Evolutionary conservation across 1,140 invertebrate species (phyloP).

Genomic region (Sweltsa coloradensis): DNA sequence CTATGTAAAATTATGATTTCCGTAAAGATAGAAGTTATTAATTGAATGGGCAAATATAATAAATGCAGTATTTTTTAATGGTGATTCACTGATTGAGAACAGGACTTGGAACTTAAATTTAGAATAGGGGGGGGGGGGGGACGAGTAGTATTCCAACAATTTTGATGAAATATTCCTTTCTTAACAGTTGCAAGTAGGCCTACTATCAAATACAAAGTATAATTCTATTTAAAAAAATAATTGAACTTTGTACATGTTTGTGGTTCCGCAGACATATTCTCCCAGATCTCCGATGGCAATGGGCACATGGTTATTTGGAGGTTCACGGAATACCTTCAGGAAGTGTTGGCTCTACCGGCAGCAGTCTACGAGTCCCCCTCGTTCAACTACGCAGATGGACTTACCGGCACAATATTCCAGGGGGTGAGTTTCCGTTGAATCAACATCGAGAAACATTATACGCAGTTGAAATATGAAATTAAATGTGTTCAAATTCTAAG

Average conservation of each 20-base stretch:
- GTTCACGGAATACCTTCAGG: slow-evolving; percentile 85
- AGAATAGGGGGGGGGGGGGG: neutral
- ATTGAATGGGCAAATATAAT: no score
- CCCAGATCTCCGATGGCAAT: slow-evolving; percentile 90
- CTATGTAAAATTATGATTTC: no score
- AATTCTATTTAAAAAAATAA: neutral
- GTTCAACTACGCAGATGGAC: slow-evolving; percentile 77
- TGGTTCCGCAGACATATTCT: slow-evolving; percentile 92
- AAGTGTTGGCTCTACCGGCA: slow-evolving; percentile 81
- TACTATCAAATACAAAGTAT: neutral
- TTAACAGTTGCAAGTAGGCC: neutral
- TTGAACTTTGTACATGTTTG: slow-evolving; percentile 14
- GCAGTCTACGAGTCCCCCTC: slow-evolving; percentile 95
- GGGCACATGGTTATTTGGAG: slow-evolving; percentile 79
- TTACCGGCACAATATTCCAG: slow-evolving; percentile 78
- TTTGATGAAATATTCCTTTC: neutral
- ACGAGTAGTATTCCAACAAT: neutral
- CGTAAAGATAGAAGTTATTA: no score
- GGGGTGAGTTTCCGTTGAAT: slow-evolving; percentile 52
- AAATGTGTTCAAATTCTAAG: no score
- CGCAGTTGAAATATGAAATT: no score
- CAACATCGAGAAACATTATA: slow-evolving; percentile 83
- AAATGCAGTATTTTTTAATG: no score
- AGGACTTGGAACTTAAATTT: no score
- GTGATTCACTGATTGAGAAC: no score